Percentiles rank a stretch among this genome's conserved stretches.
phyloP scores from a whole-genome alignment of 2,797 vertebrate species.

The Geotrypetes seraphini region DNA sequence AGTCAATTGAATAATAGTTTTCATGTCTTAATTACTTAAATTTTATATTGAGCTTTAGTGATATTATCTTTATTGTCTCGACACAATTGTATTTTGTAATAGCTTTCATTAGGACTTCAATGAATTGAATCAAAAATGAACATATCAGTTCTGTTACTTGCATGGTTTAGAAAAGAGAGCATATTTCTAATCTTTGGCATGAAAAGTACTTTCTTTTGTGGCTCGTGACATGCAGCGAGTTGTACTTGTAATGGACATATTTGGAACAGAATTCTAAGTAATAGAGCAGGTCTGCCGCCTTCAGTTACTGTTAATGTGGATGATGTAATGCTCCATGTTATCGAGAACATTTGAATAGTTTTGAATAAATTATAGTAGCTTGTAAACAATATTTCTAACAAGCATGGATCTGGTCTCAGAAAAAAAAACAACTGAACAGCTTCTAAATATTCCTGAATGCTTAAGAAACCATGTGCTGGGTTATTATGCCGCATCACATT shows the following conservation, averaged over 20 bases:
- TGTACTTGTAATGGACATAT: conserved; percentile 37
- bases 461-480: no score
- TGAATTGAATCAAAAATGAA: conserved; percentile 67
- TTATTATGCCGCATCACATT: no score
- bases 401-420: no score
- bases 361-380: no score
- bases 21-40: conserved; percentile 76
- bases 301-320: conserved; percentile 8
- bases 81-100: conserved; percentile 70
- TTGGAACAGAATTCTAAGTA: conserved; percentile 33
- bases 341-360: no score
- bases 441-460: no score
- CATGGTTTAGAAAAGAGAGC: conserved; percentile 36
- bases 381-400: no score
- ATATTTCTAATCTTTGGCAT: conserved; percentile 48
- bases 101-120: conserved; percentile 64
- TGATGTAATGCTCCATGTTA: no score
- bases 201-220: conserved; percentile 52
- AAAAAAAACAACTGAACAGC: no score
- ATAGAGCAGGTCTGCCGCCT: conserved; percentile 17
- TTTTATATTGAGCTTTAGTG: conserved; percentile 68
- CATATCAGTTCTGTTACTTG: conserved; percentile 43
- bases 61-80: conserved; percentile 72
- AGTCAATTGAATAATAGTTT: conserved; percentile 71
- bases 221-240: conserved; percentile 49